Conservation (phyloP, 2,113 vertebrate species). For the Laticauda laticaudata region DNA sequence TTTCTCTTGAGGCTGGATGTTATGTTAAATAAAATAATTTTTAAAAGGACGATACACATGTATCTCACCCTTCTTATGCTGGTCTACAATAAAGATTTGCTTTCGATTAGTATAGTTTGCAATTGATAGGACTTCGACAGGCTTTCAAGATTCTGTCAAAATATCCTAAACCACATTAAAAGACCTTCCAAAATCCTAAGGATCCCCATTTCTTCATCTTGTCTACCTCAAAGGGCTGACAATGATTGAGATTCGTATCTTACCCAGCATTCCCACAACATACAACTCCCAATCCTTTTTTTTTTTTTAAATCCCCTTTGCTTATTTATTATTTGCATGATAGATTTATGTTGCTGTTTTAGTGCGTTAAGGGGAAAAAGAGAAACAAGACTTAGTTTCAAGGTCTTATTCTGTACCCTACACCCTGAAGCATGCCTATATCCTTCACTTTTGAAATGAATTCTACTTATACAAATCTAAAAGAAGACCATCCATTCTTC, state of each 20-base stretch:
- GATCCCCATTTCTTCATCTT: not conserved
- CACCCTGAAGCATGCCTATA: not conserved
- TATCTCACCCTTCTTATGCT: no score
- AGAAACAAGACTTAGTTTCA: not conserved
- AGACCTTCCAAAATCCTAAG: not conserved
- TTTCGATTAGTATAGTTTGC: no score
- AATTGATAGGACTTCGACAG: not conserved
- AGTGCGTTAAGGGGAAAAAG: not conserved
- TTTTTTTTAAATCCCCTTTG: not conserved
- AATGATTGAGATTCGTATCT: not conserved
- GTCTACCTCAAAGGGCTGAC: not conserved
- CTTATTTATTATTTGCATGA: not conserved
- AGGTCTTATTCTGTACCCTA: not conserved
- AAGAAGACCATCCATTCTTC: slow-evolving; percentile 2
- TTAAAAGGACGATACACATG: no score
- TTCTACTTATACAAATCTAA: not conserved
- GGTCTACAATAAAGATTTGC: no score
- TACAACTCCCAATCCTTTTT: not conserved
- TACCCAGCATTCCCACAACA: not conserved
- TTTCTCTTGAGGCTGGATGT: no score
- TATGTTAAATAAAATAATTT: no score
- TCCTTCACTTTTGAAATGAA: slow-evolving; percentile 6
- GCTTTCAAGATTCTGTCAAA: not conserved
- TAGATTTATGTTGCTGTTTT: not conserved
- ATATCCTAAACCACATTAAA: not conserved